These are phyloP conservation scores for Eospalax fontanierii DNA, from an alignment of 2,797 vertebrate genomes.

Conservation along the genomic window DNA sequence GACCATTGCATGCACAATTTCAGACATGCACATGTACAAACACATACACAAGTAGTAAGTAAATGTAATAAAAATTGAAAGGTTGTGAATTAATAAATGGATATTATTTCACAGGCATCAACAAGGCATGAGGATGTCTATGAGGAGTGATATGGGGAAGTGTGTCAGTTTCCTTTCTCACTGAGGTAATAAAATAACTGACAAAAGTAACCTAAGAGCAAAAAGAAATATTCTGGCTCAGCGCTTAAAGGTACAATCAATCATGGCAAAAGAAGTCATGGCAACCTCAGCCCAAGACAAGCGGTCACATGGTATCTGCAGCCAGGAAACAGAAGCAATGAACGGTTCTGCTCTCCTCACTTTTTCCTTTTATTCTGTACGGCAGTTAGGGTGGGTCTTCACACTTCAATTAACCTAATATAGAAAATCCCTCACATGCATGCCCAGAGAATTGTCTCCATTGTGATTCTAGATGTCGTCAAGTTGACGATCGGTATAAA, in stretches of 20 bases:
- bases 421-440: neutral
- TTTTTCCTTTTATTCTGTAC: neutral
- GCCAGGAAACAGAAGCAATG: neutral
- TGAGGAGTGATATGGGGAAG: neutral
- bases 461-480: neutral
- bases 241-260: neutral
- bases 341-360: neutral
- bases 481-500: neutral
- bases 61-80: neutral
- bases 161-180: neutral
- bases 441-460: neutral
- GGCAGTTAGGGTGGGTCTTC: neutral
- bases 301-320: neutral
- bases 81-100: neutral
- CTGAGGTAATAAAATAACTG: neutral
- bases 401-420: neutral
- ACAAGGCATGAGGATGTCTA: neutral
- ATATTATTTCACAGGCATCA: neutral
- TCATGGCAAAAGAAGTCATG: neutral
- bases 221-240: neutral
- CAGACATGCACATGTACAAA: no score
- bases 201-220: neutral
- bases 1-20: no score
- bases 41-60: accelerated
- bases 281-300: neutral